Conservation (phyloP, 2,113 vertebrate genomes). For the Fulica atra region DNA sequence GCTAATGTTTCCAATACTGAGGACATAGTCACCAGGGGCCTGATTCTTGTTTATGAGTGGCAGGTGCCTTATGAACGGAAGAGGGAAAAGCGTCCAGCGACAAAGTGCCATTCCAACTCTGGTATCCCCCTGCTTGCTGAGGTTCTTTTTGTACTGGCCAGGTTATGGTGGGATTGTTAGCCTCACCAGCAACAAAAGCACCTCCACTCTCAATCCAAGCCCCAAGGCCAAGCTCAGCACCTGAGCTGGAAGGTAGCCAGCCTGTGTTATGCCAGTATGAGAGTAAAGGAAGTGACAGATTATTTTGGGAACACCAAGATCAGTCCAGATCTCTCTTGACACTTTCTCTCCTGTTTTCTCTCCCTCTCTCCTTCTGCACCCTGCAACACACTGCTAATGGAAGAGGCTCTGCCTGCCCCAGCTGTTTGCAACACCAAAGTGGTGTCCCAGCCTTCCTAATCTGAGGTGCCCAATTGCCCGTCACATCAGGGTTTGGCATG, state of each 20-base stretch:
- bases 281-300: background rate
- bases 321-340: background rate
- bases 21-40: background rate
- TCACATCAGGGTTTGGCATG: constrained; percentile 29
- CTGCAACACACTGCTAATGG: background rate
- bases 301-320: background rate
- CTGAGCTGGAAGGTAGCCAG: background rate
- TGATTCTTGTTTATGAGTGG: background rate
- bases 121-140: background rate
- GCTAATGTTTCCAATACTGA: background rate
- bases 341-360: background rate
- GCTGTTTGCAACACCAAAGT: background rate
- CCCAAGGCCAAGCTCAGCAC: background rate
- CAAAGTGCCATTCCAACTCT: background rate
- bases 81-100: background rate
- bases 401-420: background rate
- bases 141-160: background rate
- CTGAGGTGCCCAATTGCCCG: background rate
- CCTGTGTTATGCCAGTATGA: background rate
- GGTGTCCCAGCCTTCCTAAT: background rate
- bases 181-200: background rate
- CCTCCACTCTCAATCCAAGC: background rate
- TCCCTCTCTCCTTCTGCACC: background rate
- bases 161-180: background rate
- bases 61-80: background rate